Percentiles rank a stretch among this genome's conserved stretches.
phyloP scores from a whole-genome alignment of 2,888 invertebrate genomes.

The Xylota sylvarum region DNA sequence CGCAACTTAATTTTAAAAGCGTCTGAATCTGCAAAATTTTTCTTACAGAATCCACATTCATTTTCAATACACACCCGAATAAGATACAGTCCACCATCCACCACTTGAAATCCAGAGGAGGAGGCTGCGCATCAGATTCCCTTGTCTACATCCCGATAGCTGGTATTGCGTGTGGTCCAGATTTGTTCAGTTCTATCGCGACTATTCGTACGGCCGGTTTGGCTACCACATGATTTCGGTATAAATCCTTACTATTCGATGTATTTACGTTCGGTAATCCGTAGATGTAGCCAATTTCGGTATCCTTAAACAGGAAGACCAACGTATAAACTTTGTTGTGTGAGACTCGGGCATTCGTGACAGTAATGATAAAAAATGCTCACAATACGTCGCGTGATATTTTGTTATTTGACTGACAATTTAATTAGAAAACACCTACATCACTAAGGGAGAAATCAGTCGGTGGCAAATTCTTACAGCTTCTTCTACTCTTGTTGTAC shows the following conservation, averaged over 20 bases:
- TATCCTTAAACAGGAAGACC: not conserved
- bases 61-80: slow-evolving; percentile 28
- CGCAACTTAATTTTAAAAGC: not conserved
- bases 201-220: slow-evolving; percentile 60
- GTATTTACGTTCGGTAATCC: slow-evolving; percentile 32
- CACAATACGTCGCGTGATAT: slow-evolving; percentile 22
- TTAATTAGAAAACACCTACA: slow-evolving; percentile 36
- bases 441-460: slow-evolving; percentile 6
- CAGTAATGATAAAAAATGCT: slow-evolving; percentile 25
- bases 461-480: slow-evolving; percentile 7
- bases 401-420: slow-evolving; percentile 34
- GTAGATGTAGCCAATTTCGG: slow-evolving; percentile 15
- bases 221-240: slow-evolving; percentile 26
- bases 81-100: slow-evolving; percentile 6
- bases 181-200: slow-evolving; percentile 57
- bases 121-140: slow-evolving; percentile 66
- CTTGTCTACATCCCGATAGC: slow-evolving; percentile 40
- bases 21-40: slow-evolving; percentile 54
- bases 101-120: not conserved
- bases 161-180: slow-evolving; percentile 45
- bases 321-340: not conserved
- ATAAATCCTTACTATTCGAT: slow-evolving; percentile 3
- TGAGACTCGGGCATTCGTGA: slow-evolving; percentile 26
- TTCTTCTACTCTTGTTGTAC: not conserved
- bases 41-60: slow-evolving; percentile 67